A percentile compares a stretch with the other conserved stretches of the same genome.
phyloP scores from a whole-genome alignment of 2,113 vertebrate genomes.

The Cairina moschata region DNA sequence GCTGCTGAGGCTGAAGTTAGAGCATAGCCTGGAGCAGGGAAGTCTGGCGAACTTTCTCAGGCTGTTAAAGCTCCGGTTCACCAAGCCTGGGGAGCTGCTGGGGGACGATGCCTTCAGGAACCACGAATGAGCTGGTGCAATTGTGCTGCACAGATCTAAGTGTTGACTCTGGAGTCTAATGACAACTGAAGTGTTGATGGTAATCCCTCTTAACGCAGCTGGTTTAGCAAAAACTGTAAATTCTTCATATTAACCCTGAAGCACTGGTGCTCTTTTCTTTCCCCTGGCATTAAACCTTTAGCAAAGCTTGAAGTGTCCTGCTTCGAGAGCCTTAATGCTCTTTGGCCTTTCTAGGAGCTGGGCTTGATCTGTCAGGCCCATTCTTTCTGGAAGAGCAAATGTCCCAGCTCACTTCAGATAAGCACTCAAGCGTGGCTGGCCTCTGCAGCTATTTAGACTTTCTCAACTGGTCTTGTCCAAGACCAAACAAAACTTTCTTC shows the following conservation, averaged over 20 bases:
- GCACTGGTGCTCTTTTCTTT: neutral
- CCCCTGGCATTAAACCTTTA: neutral
- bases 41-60: neutral
- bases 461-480: neutral
- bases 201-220: neutral
- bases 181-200: neutral
- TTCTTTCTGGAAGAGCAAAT: slow-evolving; percentile 9
- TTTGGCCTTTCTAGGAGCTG: neutral
- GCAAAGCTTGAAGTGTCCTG: neutral
- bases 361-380: neutral
- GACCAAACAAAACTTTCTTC: neutral
- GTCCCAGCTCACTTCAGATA: neutral
- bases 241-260: neutral
- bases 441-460: neutral
- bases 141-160: neutral
- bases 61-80: neutral
- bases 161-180: neutral
- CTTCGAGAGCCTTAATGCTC: neutral
- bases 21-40: neutral
- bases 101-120: neutral
- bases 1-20: neutral
- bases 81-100: neutral
- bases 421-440: neutral
- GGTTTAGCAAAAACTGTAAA: neutral
- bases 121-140: neutral